These are phyloP conservation scores for Bombyx mori DNA, from an alignment of 1,140 invertebrate genomes.

Conservation along the genomic window DNA sequence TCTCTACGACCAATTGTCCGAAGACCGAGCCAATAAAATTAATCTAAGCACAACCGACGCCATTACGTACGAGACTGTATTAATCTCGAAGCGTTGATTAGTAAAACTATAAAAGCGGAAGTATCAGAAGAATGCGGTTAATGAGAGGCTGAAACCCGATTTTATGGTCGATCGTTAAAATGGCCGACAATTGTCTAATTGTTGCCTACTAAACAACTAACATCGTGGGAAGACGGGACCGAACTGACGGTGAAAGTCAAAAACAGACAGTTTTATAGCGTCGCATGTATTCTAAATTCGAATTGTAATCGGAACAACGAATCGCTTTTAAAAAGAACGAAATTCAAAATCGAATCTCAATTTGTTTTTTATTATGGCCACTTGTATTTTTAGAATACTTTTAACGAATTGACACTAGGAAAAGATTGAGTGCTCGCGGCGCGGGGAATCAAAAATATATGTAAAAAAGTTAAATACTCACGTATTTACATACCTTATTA, in stretches of 20 bases:
- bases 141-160: slow-evolving; percentile 62
- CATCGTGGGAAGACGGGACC: slow-evolving; percentile 55
- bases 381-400: neutral
- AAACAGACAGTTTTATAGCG: slow-evolving; percentile 51
- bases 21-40: slow-evolving; percentile 43
- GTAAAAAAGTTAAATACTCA: too few species aligned
- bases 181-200: slow-evolving; percentile 68
- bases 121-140: slow-evolving; percentile 69
- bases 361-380: slow-evolving; percentile 30
- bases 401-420: too few species aligned
- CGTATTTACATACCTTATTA: too few species aligned
- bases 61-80: slow-evolving; percentile 61
- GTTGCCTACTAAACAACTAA: slow-evolving; percentile 54
- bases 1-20: slow-evolving; percentile 41
- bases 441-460: too few species aligned
- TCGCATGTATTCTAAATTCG: slow-evolving; percentile 54
- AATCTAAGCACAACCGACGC: slow-evolving; percentile 55
- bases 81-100: slow-evolving; percentile 67
- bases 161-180: slow-evolving; percentile 65
- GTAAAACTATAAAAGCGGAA: slow-evolving; percentile 70
- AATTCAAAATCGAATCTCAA: slow-evolving; percentile 37
- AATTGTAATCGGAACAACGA: slow-evolving; percentile 56
- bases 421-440: too few species aligned
- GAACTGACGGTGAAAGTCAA: slow-evolving; percentile 57
- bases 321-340: slow-evolving; percentile 47